Percentiles rank a stretch among this genome's conserved stretches.
phyloP scores from a whole-genome alignment of 2,113 vertebrate genomes.

The Rhinoptilus africanus region DNA sequence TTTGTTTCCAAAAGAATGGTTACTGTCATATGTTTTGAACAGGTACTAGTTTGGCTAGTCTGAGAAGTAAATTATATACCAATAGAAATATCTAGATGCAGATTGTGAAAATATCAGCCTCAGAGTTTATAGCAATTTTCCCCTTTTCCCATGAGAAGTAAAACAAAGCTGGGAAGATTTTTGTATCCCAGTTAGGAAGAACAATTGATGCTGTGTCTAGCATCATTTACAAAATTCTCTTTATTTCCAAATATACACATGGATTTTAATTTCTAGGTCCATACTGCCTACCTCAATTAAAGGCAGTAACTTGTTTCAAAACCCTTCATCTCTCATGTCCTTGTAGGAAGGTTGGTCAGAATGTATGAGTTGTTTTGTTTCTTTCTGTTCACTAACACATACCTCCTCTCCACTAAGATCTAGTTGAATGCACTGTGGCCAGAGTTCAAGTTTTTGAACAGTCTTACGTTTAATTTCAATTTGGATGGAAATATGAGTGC shows the following conservation, averaged over 20 bases:
- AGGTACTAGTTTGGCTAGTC: not conserved
- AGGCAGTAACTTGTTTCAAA: not conserved
- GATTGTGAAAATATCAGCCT: not conserved
- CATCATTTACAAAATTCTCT: not conserved
- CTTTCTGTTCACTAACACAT: not conserved
- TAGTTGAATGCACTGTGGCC: not conserved
- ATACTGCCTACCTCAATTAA: not conserved
- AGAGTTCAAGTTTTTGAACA: not conserved
- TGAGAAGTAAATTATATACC: not conserved
- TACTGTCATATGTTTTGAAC: not conserved
- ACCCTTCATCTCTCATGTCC: not conserved
- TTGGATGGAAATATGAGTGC: not conserved
- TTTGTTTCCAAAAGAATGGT: not conserved
- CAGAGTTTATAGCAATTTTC: not conserved
- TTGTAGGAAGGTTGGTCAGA: not conserved
- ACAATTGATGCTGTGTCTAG: not conserved
- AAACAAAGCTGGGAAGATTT: not conserved
- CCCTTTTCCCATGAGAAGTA: rapidly evolving
- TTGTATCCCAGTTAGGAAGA: not conserved
- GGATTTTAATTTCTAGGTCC: not conserved
- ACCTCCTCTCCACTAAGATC: not conserved
- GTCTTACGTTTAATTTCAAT: not conserved
- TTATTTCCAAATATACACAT: not conserved
- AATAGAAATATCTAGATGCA: not conserved
- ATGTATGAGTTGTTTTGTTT: not conserved